Conservation (phyloP, 1,140 invertebrate species). For the Frieseomelitta varia region DNA sequence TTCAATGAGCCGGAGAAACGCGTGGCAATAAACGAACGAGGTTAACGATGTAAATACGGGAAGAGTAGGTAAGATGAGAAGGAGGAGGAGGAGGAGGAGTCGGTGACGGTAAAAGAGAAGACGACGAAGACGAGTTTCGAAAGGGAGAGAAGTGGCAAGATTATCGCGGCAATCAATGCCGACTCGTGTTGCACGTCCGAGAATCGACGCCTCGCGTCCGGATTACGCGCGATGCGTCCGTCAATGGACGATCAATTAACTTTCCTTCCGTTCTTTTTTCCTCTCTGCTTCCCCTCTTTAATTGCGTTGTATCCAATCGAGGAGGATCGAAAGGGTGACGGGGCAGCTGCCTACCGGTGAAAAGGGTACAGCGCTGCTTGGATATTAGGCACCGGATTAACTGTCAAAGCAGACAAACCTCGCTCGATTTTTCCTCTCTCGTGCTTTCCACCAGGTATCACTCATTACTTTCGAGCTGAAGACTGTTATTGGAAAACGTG, state of each 20-base stretch:
- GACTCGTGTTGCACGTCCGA: conserved; percentile 52
- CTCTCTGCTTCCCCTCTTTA: conserved; percentile 7
- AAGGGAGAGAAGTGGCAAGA: conserved; percentile 2
- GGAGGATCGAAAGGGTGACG: conserved; percentile 72
- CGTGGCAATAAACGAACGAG: conserved; percentile 21
- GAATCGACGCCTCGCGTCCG: conserved; percentile 58
- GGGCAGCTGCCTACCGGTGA: conserved; percentile 58
- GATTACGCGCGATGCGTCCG: conserved; percentile 74
- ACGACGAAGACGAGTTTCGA: neutral
- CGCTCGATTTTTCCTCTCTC: conserved; percentile 53
- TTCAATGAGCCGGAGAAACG: conserved; percentile 26
- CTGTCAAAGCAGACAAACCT: conserved; percentile 68
- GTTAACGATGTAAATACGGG: conserved; percentile 29
- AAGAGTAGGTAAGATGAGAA: neutral
- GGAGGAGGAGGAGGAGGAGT: neutral
- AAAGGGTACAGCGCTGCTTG: conserved; percentile 65
- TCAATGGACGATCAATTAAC: conserved; percentile 76
- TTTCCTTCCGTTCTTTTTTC: conserved; percentile 55
- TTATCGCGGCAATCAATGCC: conserved; percentile 61
- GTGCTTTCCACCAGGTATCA: neutral
- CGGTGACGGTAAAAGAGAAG: neutral
- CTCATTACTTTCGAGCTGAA: neutral
- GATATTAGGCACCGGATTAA: conserved; percentile 76
- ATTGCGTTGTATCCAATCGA: conserved; percentile 72
- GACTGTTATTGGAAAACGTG: neutral